Base-by-base conservation (phyloP, 2,113 vertebrate genomes). In the Ceyx margarethae region DNA sequence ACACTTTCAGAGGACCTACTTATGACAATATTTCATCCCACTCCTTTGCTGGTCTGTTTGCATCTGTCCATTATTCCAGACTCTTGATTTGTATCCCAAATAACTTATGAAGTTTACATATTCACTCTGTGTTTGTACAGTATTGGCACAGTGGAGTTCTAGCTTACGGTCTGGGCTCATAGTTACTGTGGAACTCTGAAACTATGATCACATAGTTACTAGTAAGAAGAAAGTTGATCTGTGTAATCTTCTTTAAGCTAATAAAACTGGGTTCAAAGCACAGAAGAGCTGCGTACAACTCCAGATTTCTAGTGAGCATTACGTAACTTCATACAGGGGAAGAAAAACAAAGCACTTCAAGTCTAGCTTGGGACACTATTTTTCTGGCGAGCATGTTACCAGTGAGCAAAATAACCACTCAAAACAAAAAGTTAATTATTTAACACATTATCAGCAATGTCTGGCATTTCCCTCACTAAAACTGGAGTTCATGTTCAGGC, bases 271-370 rank as follows among this genome's bases (percentile, higher is more conserved):
- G 4, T 65, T 83, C 11, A 1, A 51, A 89, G 6, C 42, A 74
- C 13, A 54, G 33, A 65, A 76, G 31, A 45, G 11, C 77, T 71
- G 50, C 74, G 28, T 51, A 79, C 67, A 91, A 62, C 19, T 29
- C 28, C 73, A 57, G 29, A 81, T 75, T 81, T 18, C 15, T 72
- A 31, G 28, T 58, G 19, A 80, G 11, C 11, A 60, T 5, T 48
- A 21, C 0, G 0, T 15, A 64, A 22, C 5, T 53, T 65, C 25
- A 72, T 60, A 11, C 11, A 61, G 13, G 11, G 6, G 2, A 1
- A 0, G 3, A 4, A 17, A 28, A 58, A 19, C 10, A 25, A 33
- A 61, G 42, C 3, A 3, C 10, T 90, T 78, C 15, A 15, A 1
- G 80, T 84, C 66, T 64, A 31, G 22, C n/a, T 51, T 58, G 9